Evolutionary conservation across 1,140 invertebrate genomes (phyloP).

Genomic region (Meteorus sp.): DNA sequence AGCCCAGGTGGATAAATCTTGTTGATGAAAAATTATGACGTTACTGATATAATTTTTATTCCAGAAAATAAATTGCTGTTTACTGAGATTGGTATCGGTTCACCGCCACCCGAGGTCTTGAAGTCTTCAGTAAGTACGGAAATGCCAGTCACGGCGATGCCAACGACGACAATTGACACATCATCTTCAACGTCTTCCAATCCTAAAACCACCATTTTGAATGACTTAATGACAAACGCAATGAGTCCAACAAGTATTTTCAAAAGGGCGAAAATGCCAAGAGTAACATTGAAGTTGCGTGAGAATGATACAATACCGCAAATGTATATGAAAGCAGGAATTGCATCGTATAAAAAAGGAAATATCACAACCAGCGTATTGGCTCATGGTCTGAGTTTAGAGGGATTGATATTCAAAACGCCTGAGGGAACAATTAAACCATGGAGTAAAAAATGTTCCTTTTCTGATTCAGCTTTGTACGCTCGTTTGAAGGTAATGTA

Average conservation of each 20-base stretch:
- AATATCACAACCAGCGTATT: conserved; percentile 50
- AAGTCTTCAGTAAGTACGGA: neutral
- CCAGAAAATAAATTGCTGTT: conserved; percentile 35
- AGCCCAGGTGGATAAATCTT: neutral
- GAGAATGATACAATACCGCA: conserved; percentile 50
- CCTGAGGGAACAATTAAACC: conserved; percentile 52
- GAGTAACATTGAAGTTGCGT: conserved; percentile 45
- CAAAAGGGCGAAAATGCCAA: conserved; percentile 41
- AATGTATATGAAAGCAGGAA: conserved; percentile 50
- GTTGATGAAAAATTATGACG: no score
- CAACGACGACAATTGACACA: neutral
- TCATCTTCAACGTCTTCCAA: conserved; percentile 12
- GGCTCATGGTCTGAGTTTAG: conserved; percentile 44
- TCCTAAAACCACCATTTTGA: conserved; percentile 3
- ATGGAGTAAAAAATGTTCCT: conserved; percentile 60
- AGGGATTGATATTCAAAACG: conserved; percentile 49
- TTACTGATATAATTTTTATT: no score
- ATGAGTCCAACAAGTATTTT: conserved; percentile 20
- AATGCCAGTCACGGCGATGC: neutral
- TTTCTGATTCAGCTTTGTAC: conserved; percentile 66
- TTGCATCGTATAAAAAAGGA: conserved; percentile 49
- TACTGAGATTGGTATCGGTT: conserved; percentile 16
- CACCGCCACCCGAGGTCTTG: conserved; percentile 16
- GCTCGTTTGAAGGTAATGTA: conserved; percentile 65
- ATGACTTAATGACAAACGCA: conserved; percentile 2